Evolutionary conservation across 1,140 invertebrate species (phyloP).

Genomic region (Eufriesea mexicana): DNA sequence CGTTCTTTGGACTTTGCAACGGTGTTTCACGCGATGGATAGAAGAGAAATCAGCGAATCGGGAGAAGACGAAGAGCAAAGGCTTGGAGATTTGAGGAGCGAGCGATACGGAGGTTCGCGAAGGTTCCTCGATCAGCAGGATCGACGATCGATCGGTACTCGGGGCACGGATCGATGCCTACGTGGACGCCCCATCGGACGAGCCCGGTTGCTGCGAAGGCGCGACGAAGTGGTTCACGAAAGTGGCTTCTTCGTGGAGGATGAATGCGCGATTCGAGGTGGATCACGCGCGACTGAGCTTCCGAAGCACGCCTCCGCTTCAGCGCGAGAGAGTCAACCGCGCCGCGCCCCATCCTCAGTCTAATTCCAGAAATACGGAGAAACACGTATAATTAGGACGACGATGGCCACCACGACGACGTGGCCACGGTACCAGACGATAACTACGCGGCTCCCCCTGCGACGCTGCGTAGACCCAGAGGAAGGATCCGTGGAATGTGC

Average conservation of each 20-base stretch:
- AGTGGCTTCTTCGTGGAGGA: conserved; percentile 16
- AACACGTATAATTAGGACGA: conserved; percentile 76
- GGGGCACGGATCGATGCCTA: conserved; percentile 39
- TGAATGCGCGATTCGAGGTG: conserved; percentile 73
- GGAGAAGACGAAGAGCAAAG: too few species aligned
- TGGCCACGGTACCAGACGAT: conserved; percentile 9
- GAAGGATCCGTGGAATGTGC: conserved; percentile 17
- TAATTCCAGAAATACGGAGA: conserved; percentile 81
- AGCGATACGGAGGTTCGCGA: not conserved
- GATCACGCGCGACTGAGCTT: conserved; percentile 77
- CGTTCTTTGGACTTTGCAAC: too few species aligned
- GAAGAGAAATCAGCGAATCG: not conserved
- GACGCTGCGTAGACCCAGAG: not conserved
- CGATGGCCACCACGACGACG: conserved; percentile 51
- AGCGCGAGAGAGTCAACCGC: conserved; percentile 37
- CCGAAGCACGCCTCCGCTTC: conserved; percentile 57
- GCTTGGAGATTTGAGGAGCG: not conserved
- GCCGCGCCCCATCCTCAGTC: conserved; percentile 70
- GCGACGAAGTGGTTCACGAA: conserved; percentile 11
- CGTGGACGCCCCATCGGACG: conserved; percentile 53
- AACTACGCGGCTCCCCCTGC: conserved; percentile 9
- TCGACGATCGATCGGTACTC: conserved; percentile 35
- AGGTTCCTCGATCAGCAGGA: conserved; percentile 5
- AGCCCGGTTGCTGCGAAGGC: conserved; percentile 9
- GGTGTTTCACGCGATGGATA: too few species aligned